Evolutionary conservation across 2,888 invertebrate genomes (phyloP).

Genomic region (Zygogramma bicolorata): DNA sequence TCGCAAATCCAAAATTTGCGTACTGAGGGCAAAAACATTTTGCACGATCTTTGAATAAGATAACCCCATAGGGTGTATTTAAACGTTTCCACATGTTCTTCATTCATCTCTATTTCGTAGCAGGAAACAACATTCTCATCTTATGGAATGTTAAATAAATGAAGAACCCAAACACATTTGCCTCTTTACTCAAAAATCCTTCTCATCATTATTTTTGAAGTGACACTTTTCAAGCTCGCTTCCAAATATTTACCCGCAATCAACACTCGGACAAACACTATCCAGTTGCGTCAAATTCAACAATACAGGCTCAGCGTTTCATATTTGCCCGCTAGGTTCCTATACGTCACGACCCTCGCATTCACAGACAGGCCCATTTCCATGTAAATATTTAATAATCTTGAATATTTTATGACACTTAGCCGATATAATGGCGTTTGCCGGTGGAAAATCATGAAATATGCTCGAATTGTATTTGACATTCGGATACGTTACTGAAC

Average conservation of each 20-base stretch:
- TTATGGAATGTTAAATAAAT: background rate
- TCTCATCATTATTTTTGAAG: background rate
- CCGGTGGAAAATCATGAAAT: slow-evolving; percentile 7
- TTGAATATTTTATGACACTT: slow-evolving; percentile 25
- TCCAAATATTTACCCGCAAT: background rate
- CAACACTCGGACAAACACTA: background rate
- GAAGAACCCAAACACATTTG: background rate
- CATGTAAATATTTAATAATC: slow-evolving; percentile 20
- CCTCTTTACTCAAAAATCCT: background rate
- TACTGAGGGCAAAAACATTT: no score
- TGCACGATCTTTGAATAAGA: no score
- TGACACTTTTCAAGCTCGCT: background rate
- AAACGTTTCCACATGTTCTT: no score
- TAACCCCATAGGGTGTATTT: no score
- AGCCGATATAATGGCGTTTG: slow-evolving; percentile 9
- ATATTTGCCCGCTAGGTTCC: slow-evolving; percentile 5
- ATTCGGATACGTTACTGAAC: slow-evolving; percentile 16
- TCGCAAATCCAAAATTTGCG: no score
- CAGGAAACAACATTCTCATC: no score
- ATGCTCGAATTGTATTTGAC: slow-evolving; percentile 7
- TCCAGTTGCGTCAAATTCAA: slow-evolving; percentile 10
- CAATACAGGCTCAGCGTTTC: slow-evolving; percentile 6
- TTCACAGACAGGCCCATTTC: slow-evolving; percentile 13
- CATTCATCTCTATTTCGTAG: no score
- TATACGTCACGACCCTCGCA: slow-evolving; percentile 11